phyloP scores from a whole-genome alignment of 2,797 vertebrate species.

The Megalops cyprinoides region DNA sequence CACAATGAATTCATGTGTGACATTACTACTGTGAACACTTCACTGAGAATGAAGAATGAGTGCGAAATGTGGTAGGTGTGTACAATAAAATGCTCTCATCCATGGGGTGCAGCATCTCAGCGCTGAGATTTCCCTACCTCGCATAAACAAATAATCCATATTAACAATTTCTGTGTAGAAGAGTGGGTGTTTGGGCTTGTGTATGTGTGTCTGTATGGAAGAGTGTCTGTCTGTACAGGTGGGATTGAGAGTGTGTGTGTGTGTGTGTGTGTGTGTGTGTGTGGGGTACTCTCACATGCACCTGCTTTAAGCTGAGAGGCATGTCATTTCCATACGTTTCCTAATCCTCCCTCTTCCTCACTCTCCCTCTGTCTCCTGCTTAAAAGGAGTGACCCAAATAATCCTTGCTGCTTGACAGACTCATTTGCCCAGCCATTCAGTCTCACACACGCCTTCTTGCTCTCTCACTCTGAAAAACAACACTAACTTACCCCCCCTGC shows the following conservation, averaged over 20 bases:
- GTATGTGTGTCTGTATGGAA: no score
- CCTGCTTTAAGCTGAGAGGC: constrained; percentile 68
- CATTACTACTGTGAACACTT: neutral
- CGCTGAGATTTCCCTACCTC: no score
- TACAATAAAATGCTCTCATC: no score
- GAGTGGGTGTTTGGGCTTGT: no score
- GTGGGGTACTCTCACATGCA: constrained; percentile 51
- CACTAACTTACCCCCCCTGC: neutral
- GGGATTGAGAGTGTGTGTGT: constrained; percentile 45
- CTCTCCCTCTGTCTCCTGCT: constrained; percentile 56
- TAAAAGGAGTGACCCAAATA: constrained; percentile 72
- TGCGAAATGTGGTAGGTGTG: neutral
- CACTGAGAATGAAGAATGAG: neutral
- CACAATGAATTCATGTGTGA: neutral
- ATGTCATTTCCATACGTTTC: constrained; percentile 67
- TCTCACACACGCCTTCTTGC: constrained; percentile 64
- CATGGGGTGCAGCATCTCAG: no score
- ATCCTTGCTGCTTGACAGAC: constrained; percentile 58
- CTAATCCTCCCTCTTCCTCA: constrained; percentile 61
- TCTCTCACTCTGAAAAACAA: constrained; percentile 44
- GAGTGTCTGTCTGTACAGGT: no score
- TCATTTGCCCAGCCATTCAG: constrained; percentile 62
- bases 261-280: constrained; percentile 23
- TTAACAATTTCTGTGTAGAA: no score
- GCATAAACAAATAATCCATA: no score